Conservation (phyloP, 2,113 vertebrate genomes). For the Carassius carassius region DNA sequence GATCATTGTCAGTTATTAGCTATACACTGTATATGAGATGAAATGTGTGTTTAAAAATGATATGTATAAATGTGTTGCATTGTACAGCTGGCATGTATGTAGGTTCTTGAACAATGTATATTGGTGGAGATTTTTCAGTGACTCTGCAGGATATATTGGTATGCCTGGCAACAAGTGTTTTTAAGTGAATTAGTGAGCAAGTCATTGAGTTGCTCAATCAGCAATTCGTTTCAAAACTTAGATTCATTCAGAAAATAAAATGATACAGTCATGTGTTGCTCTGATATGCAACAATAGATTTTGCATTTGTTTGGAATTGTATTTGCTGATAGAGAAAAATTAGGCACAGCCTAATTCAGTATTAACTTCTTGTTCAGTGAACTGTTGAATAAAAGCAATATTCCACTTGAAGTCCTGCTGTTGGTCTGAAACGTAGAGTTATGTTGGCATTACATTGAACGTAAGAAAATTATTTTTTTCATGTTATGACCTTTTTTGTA, state of each 20-base stretch:
- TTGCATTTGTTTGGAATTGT: neutral
- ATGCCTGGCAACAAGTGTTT: no score
- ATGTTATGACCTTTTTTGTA: neutral
- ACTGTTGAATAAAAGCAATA: neutral
- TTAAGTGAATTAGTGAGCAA: neutral
- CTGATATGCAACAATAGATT: neutral
- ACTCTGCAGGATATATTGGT: no score
- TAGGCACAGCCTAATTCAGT: neutral
- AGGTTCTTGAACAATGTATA: no score
- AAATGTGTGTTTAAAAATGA: no score
- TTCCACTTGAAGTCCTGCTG: neutral
- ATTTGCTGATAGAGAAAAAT: neutral
- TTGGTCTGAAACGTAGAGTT: neutral
- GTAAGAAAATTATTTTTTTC: neutral
- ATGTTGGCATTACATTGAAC: neutral
- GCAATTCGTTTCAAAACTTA: neutral
- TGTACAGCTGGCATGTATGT: no score
- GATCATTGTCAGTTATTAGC: no score
- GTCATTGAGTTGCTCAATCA: neutral
- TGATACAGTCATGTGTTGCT: neutral
- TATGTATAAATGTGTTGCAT: no score
- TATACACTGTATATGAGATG: no score
- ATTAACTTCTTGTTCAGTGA: neutral
- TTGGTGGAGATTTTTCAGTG: no score
- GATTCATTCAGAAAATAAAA: neutral